These are phyloP conservation scores for Hybognathus amarus DNA, from an alignment of 2,797 vertebrate species.

Conservation along the genomic window DNA sequence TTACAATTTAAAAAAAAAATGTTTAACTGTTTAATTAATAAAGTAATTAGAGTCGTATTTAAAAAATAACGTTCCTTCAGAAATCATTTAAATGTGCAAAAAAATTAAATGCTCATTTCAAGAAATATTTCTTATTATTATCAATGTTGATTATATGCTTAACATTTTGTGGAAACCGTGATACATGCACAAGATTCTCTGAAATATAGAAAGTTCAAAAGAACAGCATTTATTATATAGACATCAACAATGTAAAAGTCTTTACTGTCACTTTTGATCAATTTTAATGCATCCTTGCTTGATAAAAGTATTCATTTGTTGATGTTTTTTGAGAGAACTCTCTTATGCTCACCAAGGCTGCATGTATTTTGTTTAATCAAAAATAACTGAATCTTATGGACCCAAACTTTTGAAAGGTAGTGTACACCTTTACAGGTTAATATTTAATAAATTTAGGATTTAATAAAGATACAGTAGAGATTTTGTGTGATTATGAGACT, in stretches of 20 bases:
- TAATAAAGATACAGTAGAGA: not conserved
- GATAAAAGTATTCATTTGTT: not conserved
- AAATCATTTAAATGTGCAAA: not conserved
- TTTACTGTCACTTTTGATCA: not conserved
- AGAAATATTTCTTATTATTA: not conserved
- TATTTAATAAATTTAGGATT: not conserved
- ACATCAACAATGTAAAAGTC: not conserved
- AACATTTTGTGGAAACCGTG: not conserved
- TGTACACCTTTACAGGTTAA: not conserved
- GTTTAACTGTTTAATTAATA: too few relatives aligned
- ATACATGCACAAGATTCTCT: not conserved
- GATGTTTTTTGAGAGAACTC: not conserved
- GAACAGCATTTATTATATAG: not conserved
- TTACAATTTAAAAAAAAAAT: not conserved
- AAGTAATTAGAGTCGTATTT: not conserved
- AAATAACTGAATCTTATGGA: not conserved
- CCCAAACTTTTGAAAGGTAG: not conserved
- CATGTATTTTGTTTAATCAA: not conserved
- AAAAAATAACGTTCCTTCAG: not conserved
- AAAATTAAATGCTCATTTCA: too few relatives aligned
- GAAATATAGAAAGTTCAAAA: not conserved
- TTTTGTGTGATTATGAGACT: not conserved
- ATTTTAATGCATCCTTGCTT: not conserved
- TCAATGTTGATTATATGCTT: not conserved
- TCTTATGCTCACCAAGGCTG: not conserved